phyloP scores from a whole-genome alignment of 2,888 invertebrate species.

The Drosophila algonquin region DNA sequence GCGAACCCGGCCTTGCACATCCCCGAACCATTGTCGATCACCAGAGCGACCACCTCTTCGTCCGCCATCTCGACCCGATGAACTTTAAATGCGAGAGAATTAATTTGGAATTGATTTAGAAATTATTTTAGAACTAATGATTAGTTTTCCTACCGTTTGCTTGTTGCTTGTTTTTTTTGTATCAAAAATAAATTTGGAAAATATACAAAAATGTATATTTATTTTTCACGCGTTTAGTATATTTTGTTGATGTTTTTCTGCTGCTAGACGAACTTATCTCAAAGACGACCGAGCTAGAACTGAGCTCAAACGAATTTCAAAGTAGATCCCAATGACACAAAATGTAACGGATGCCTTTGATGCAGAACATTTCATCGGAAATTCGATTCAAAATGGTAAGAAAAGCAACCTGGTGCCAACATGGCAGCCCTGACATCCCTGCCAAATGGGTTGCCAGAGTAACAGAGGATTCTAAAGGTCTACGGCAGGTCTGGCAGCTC shows the following conservation, averaged over 20 bases:
- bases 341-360: not conserved
- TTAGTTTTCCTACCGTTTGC: not conserved
- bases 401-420: no score
- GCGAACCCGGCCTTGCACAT: not conserved
- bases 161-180: not conserved
- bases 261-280: not conserved
- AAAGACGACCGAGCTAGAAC: not conserved
- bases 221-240: not conserved
- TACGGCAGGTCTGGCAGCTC: not conserved
- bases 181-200: not conserved
- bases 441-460: not conserved
- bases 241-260: not conserved
- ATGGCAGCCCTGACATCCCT: not conserved
- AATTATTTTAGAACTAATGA: no score
- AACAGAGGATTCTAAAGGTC: not conserved
- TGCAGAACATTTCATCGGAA: not conserved
- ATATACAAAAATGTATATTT: not conserved
- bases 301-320: not conserved
- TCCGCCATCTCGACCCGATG: not conserved
- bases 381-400: no score
- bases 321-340: not conserved
- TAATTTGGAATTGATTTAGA: not conserved
- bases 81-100: not conserved
- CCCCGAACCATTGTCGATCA: not conserved
- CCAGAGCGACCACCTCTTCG: not conserved